phyloP scores from a whole-genome alignment of 2,113 vertebrate genomes.

The Muscicapa adusta region DNA sequence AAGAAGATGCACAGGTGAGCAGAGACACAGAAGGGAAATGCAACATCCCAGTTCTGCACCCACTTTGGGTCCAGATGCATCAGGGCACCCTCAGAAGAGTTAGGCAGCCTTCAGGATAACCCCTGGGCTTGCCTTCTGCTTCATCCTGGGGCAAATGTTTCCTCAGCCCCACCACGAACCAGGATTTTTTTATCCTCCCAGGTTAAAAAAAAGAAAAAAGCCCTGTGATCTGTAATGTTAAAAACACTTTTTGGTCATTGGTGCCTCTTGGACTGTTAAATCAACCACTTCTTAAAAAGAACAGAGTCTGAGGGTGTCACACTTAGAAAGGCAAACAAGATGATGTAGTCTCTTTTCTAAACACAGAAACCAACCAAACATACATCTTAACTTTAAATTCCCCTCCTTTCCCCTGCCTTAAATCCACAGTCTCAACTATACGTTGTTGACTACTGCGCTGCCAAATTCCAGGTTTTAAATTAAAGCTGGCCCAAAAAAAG shows the following conservation, averaged over 20 bases:
- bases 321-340: conserved; percentile 23
- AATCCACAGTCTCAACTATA: conserved; percentile 30
- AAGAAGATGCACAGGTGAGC: accelerated
- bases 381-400: conserved; percentile 1
- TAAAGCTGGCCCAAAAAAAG: conserved; percentile 27
- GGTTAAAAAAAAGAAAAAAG: background rate
- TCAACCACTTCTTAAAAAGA: background rate
- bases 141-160: accelerated
- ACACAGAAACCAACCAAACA: conserved; percentile 29
- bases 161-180: background rate
- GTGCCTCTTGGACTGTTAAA: background rate
- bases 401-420: background rate
- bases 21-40: background rate
- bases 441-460: background rate
- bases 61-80: background rate
- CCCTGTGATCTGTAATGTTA: background rate
- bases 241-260: background rate
- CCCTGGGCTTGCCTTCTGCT: background rate
- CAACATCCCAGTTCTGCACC: background rate
- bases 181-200: background rate
- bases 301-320: background rate
- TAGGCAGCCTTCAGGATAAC: background rate
- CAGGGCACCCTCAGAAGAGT: background rate
- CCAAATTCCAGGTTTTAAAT: conserved; percentile 38
- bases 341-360: conserved; percentile 12